Percentiles rank a stretch among this genome's conserved stretches.
These are phyloP conservation scores for Coelopa pilipes DNA, from an alignment of 2,888 invertebrate species.

Conservation along the genomic window DNA sequence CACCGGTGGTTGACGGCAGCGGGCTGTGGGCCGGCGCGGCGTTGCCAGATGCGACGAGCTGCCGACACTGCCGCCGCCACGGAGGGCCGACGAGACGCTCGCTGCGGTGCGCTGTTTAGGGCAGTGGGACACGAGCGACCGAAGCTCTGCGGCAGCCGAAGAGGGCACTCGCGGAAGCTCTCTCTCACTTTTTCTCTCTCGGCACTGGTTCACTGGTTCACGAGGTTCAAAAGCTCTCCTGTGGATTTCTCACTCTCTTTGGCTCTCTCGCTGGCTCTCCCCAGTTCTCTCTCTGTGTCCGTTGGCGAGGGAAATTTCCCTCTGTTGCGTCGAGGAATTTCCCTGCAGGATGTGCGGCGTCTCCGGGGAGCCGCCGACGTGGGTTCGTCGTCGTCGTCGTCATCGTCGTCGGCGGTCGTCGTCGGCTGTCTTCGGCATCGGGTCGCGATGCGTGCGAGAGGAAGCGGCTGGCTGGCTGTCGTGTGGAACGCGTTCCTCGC, in stretches of 20 bases:
- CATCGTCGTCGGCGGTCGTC: conserved; percentile 23
- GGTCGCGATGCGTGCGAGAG: no score
- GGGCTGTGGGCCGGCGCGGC: background rate
- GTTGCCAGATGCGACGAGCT: background rate
- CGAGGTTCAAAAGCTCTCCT: no score
- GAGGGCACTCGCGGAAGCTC: background rate
- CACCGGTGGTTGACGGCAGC: background rate
- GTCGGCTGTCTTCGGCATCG: background rate
- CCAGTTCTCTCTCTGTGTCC: background rate
- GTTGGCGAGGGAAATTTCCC: conserved; percentile 18
- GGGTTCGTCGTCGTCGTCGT: conserved; percentile 25
- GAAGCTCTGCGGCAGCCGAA: background rate
- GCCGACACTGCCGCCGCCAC: no score
- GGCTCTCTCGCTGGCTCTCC: no score
- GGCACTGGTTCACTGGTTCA: no score
- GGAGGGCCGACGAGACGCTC: background rate
- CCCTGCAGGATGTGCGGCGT: background rate
- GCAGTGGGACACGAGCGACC: no score
- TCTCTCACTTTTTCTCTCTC: background rate
- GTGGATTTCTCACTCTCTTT: no score
- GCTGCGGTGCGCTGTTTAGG: background rate
- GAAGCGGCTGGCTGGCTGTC: no score
- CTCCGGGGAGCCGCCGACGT: background rate
- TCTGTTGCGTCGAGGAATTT: conserved; percentile 21
- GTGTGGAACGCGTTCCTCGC: background rate